A percentile compares a stretch with the other conserved stretches of the same genome.
These are phyloP conservation scores for Oopsacas minuta DNA, from an alignment of 37 sponge, comb jelly and placozoan genomes.

Conservation along the genomic window DNA sequence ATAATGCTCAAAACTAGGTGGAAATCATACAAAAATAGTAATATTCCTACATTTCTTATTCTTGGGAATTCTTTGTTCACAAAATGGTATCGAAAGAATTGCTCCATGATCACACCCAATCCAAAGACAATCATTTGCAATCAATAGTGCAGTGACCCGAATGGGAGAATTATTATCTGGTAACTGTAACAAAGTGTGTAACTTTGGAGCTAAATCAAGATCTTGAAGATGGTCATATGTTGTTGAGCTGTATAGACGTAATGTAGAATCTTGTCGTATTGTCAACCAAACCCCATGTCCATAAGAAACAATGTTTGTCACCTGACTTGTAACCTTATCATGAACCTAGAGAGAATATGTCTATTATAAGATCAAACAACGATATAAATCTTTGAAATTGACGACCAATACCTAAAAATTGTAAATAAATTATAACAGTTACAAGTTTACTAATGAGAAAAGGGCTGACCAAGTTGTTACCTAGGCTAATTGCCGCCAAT, in stretches of 20 bases:
- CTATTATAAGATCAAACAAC: too few species aligned
- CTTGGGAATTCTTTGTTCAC: too few species aligned
- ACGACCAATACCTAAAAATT: too few species aligned
- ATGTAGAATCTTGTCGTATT: constrained; percentile 53
- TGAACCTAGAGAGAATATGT: constrained; percentile 24
- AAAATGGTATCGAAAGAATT: constrained; percentile 53
- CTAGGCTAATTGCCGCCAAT: too few species aligned
- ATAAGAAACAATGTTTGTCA: constrained; percentile 37
- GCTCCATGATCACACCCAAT: constrained; percentile 67
- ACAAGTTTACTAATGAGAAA: too few species aligned
- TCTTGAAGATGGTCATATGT: constrained; percentile 70
- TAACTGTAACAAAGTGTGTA: constrained; percentile 34
- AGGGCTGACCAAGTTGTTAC: too few species aligned
- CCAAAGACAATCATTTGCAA: constrained; percentile 62
- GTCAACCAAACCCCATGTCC: constrained; percentile 84
- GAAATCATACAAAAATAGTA: too few species aligned
- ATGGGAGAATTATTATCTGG: constrained; percentile 35
- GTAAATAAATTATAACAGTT: too few species aligned
- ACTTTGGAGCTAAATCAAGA: constrained; percentile 48
- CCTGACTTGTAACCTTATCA: constrained; percentile 33
- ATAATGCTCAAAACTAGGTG: too few species aligned
- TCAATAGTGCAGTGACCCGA: constrained; percentile 38
- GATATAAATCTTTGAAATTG: too few species aligned
- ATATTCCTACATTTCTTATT: too few species aligned
- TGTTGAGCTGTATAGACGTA: constrained; percentile 57